Conservation (phyloP, 2,113 vertebrate genomes). For the Lasiurus borealis region DNA sequence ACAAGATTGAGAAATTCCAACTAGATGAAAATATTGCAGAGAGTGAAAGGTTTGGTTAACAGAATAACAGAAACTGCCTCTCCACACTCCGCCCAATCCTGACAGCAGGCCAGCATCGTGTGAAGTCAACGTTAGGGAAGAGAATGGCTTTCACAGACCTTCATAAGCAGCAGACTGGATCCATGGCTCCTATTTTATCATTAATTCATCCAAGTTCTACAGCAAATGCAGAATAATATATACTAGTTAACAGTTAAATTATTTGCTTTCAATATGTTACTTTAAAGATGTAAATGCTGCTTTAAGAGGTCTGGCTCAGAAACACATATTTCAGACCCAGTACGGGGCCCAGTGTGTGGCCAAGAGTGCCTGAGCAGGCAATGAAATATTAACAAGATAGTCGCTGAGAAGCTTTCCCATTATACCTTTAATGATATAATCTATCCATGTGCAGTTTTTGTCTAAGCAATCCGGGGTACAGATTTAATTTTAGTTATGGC, state of each 20-base stretch:
- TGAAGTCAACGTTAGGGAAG: neutral
- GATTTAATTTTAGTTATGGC: constrained; percentile 70
- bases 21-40: neutral
- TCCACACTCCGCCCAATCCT: fast-evolving
- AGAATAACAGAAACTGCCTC: neutral
- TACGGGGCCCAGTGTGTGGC: neutral
- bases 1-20: neutral
- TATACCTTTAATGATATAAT: constrained; percentile 65
- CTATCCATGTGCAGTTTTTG: constrained; percentile 60
- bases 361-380: neutral
- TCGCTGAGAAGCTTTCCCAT: constrained; percentile 49
- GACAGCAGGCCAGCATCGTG: no score
- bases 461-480: constrained; percentile 23
- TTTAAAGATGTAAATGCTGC: constrained; percentile 62
- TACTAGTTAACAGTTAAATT: constrained; percentile 55
- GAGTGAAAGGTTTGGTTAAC: neutral
- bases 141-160: neutral
- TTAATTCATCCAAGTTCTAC: neutral
- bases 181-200: constrained; percentile 4
- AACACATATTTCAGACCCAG: constrained; percentile 48
- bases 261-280: constrained; percentile 47
- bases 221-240: neutral
- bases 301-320: constrained; percentile 63
- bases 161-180: neutral
- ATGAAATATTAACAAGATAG: constrained; percentile 51